phyloP scores from a whole-genome alignment of 2,797 vertebrate genomes.

The Pogoniulus pusillus region DNA sequence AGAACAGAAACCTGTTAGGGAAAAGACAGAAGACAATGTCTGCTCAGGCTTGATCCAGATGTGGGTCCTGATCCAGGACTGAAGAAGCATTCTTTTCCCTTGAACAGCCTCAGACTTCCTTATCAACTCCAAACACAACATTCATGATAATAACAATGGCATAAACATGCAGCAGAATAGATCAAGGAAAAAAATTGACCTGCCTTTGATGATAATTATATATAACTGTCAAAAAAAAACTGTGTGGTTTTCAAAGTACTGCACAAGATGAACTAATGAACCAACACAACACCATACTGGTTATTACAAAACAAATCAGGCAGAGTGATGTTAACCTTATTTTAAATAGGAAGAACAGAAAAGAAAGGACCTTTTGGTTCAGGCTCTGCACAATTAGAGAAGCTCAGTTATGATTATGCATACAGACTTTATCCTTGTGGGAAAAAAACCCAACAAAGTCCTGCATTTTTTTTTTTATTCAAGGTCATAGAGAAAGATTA shows the following conservation, averaged over 20 bases:
- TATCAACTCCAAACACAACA: neutral
- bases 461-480: constrained; percentile 6
- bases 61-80: neutral
- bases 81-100: neutral
- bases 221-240: constrained; percentile 45
- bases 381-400: neutral
- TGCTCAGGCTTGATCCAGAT: neutral
- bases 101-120: neutral
- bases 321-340: neutral
- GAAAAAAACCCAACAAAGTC: neutral
- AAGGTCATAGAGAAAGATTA: constrained; percentile 18
- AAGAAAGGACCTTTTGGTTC: neutral
- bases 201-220: constrained; percentile 51
- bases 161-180: constrained; percentile 30
- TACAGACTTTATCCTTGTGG: neutral
- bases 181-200: constrained; percentile 45
- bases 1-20: neutral
- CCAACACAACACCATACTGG: constrained; percentile 2
- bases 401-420: neutral
- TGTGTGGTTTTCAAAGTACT: constrained; percentile 21
- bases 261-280: constrained; percentile 32
- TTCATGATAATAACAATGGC: constrained; percentile 6
- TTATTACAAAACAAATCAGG: constrained; percentile 29
- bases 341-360: constrained; percentile 8
- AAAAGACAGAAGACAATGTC: neutral